phyloP scores from a whole-genome alignment of 2,113 vertebrate genomes.

The Sinosuthora webbiana region DNA sequence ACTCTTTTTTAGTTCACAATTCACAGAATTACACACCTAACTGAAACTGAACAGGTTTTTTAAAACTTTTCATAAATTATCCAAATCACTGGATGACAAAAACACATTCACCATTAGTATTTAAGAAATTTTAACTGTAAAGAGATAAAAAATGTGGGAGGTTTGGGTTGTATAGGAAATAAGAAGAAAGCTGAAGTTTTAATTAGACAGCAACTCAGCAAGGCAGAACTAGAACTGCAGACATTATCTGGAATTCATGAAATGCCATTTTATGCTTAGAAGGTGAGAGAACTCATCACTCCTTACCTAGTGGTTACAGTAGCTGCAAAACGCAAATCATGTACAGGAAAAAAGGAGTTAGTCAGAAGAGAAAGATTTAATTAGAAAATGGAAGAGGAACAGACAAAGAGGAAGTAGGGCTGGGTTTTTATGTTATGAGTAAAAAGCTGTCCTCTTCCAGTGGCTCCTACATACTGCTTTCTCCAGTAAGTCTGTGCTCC shows the following conservation, averaged over 20 bases:
- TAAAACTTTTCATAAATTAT: not conserved
- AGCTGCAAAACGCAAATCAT: not conserved
- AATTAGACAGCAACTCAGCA: not conserved
- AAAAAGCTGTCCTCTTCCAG: not conserved
- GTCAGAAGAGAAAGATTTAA: not conserved
- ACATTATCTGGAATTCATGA: not conserved
- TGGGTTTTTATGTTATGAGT: not conserved
- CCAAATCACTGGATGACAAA: not conserved
- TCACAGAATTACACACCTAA: not conserved
- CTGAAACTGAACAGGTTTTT: not conserved
- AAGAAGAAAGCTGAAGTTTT: not conserved
- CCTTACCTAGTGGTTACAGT: not conserved
- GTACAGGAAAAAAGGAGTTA: not conserved
- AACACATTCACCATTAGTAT: not conserved
- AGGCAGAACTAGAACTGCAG: not conserved
- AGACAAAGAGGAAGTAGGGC: not conserved
- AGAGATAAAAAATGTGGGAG: not conserved
- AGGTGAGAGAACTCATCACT: not conserved
- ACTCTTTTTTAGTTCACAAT: not conserved
- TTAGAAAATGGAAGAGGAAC: conserved; percentile 26
- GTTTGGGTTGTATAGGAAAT: not conserved
- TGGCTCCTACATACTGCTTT: not conserved
- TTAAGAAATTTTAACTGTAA: not conserved
- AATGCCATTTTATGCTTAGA: not conserved
- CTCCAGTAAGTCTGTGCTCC: not conserved